Evolutionary conservation across 2,797 vertebrate species (phyloP), one percentile per base, ranked within the genome.

Genomic region (Rhabdomys pumilio): DNA sequence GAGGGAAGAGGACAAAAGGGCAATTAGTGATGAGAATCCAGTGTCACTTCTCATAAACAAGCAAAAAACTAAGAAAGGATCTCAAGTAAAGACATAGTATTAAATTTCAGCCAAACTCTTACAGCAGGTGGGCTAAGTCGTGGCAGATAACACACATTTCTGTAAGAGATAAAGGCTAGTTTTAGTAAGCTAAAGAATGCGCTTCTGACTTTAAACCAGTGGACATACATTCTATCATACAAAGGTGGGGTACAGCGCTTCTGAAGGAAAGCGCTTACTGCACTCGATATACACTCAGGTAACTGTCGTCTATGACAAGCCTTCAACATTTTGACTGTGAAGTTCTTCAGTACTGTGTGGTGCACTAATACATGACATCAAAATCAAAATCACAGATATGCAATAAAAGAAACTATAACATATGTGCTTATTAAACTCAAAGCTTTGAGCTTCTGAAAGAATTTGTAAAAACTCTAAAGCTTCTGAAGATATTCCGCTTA

Each of bases 1-100:
- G 75, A 92, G 80, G 90, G 76, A 97, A 96, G 44, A 38, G 90
- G 11, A 94, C 4, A 94, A 92, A 61, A 95, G 98, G 82, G 69
- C 96, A 29, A 91, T 38, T 75, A 77, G 34, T 57, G 15, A 1
- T 93, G 81, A 61, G 20, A 94, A 84, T 50, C 15, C 44, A 80
- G 72, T 61, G 22, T 65, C 38, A 29, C 86, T 90, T 24, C 11
- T n/a, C 41, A 96, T 44, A 82, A 95, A 90, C 75, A 44, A 65
- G 88, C 38, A 69, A 80, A 67, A 69, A 24, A 22, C 41, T 22
- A 86, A 69, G 20, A n/a, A n/a, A 53, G 31, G 31, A 15, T 86
- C 83, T n/a, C 31, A 53, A 14, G 50, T 88, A 81, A 92, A 96
- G 79, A 59, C n/a, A 94, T 13, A 50, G 9, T 65, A 73, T 47